Conservation (phyloP, 2,888 invertebrate species). For the Thera britannica region DNA sequence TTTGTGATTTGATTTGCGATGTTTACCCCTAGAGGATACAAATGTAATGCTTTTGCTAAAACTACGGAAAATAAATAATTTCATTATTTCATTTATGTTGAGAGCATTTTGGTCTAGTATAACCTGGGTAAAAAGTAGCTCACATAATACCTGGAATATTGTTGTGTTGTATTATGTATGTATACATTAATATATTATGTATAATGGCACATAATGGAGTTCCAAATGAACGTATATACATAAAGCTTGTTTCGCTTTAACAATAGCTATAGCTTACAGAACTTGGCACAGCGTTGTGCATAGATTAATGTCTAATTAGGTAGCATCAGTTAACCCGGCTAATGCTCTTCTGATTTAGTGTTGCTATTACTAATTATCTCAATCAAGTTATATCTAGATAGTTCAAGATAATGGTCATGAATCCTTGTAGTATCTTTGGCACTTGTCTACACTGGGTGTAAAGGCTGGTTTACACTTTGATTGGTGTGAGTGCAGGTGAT, state of each 20-base stretch:
- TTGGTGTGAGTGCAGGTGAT: no score
- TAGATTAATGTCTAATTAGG: constrained; percentile 28
- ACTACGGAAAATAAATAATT: neutral
- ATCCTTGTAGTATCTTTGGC: no score
- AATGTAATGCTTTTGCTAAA: constrained; percentile 1
- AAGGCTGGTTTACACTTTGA: no score
- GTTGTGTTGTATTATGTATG: no score
- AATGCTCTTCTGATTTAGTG: constrained; percentile 25
- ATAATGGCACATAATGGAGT: no score
- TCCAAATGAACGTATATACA: neutral
- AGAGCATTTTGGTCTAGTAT: neutral
- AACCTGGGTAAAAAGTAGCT: no score
- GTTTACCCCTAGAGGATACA: constrained; percentile 9
- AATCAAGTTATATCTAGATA: constrained; percentile 4
- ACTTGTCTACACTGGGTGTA: no score
- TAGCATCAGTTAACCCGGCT: constrained; percentile 21
- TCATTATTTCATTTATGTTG: neutral
- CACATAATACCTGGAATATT: no score
- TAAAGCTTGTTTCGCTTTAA: neutral
- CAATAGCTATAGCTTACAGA: constrained; percentile 17
- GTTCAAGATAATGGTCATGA: neutral
- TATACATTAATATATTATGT: no score
- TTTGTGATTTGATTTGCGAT: constrained; percentile 15
- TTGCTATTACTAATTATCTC: constrained; percentile 18
- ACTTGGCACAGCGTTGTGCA: constrained; percentile 22